These are phyloP conservation scores for Dendronephthya gigantea DNA, from an alignment of 64 coral and sea anemone genomes.

Conservation along the genomic window DNA sequence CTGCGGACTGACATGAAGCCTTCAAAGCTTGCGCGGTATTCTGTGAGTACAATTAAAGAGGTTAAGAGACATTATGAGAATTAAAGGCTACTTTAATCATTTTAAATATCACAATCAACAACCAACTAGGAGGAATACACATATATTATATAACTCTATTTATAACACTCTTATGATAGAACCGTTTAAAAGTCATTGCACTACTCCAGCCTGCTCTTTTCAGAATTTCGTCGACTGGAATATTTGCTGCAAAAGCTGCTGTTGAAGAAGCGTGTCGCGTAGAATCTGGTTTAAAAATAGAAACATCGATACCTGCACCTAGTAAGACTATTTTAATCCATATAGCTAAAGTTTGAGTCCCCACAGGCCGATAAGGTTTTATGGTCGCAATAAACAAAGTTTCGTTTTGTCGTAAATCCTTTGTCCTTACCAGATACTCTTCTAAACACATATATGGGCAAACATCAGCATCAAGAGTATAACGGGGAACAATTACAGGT, in stretches of 20 bases:
- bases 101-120: no score
- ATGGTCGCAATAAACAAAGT: constrained; percentile 29
- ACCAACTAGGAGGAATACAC: no score
- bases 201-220: constrained; percentile 51
- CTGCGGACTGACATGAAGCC: no score
- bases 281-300: constrained; percentile 45
- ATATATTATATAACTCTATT: no score
- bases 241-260: constrained; percentile 29
- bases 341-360: constrained; percentile 22
- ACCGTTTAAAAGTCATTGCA: constrained; percentile 53
- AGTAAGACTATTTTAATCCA: constrained; percentile 51
- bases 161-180: constrained; percentile 44
- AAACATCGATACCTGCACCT: constrained; percentile 30
- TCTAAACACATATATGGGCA: constrained; percentile 37
- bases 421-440: constrained; percentile 46
- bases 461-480: background rate
- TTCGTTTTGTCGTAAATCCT: constrained; percentile 23
- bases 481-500: constrained; percentile 38
- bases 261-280: constrained; percentile 50
- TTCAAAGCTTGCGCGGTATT: no score
- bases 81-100: no score
- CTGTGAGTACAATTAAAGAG: no score
- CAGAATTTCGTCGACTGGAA: constrained; percentile 53
- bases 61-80: no score
- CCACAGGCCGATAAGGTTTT: constrained; percentile 34